Percentiles rank a stretch among this genome's conserved stretches.
These are phyloP conservation scores for Drosophila nigromelanica DNA, from an alignment of 1,140 invertebrate species.

Conservation along the genomic window DNA sequence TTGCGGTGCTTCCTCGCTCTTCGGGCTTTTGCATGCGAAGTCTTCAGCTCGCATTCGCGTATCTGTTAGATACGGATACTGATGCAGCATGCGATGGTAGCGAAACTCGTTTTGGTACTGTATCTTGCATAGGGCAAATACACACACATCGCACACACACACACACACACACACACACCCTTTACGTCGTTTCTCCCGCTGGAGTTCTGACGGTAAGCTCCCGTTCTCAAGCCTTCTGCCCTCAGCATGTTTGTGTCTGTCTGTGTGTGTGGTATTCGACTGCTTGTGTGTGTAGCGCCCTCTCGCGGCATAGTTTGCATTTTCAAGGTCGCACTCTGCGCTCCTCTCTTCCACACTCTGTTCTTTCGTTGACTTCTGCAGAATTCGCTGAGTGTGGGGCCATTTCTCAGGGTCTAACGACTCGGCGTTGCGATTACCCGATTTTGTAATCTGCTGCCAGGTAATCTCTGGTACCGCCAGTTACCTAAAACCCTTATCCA, in stretches of 20 bases:
- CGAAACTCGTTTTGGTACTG: conserved; percentile 62
- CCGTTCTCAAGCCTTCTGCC: conserved; percentile 16
- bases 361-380: conserved; percentile 38
- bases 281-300: conserved; percentile 55
- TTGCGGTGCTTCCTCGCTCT: conserved; percentile 41
- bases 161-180: conserved; percentile 2
- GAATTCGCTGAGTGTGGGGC: conserved; percentile 54
- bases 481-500: conserved; percentile 11
- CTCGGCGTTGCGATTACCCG: conserved; percentile 29
- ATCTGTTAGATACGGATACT: conserved; percentile 71
- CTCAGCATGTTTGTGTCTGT: neutral
- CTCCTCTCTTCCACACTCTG: conserved; percentile 3
- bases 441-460: conserved; percentile 69
- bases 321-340: conserved; percentile 66
- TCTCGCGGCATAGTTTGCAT: conserved; percentile 76
- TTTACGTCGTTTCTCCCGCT: conserved; percentile 7
- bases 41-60: conserved; percentile 26
- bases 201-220: conserved; percentile 1
- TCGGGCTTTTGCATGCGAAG: conserved; percentile 48
- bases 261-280: neutral
- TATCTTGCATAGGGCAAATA: conserved; percentile 57
- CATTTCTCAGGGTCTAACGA: conserved; percentile 71
- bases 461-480: conserved; percentile 49
- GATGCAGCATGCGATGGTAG: conserved; percentile 47
- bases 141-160: conserved; percentile 8